Evolutionary conservation across 2,888 invertebrate species (phyloP).

Genomic region (Drosophila cognata): DNA sequence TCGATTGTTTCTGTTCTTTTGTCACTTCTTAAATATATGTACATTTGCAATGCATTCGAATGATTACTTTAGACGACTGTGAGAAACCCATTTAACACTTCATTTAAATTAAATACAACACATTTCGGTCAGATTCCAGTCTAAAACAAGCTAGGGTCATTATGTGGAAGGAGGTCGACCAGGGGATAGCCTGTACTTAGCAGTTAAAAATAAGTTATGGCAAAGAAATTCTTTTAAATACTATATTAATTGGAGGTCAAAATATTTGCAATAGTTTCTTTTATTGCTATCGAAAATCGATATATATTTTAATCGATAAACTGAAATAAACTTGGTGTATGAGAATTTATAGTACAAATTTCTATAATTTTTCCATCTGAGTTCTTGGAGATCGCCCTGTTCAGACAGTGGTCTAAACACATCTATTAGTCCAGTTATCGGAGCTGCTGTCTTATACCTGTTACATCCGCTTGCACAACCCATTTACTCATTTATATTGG

Average conservation of each 20-base stretch:
- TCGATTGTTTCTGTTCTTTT: neutral
- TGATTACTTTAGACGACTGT: neutral
- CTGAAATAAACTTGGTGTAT: neutral
- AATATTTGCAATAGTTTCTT: neutral
- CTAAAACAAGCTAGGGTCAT: neutral
- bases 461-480: neutral
- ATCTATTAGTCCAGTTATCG: neutral
- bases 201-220: neutral
- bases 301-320: neutral
- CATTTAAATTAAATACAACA: slow-evolving; percentile 42
- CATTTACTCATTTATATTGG: neutral
- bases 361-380: neutral
- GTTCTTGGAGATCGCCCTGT: neutral
- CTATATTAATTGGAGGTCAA: neutral
- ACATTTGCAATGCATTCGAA: neutral
- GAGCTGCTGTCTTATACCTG: neutral
- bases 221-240: neutral
- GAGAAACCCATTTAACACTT: slow-evolving; percentile 43
- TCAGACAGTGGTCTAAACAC: neutral
- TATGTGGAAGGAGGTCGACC: neutral
- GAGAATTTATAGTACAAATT: neutral
- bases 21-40: neutral
- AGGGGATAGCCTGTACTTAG: neutral
- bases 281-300: neutral
- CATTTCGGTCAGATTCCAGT: slow-evolving; percentile 37